Percentiles rank a stretch among this genome's conserved stretches.
Evolutionary conservation across 2,797 vertebrate species (phyloP).

Genomic region (Ambastaia sidthimunki): DNA sequence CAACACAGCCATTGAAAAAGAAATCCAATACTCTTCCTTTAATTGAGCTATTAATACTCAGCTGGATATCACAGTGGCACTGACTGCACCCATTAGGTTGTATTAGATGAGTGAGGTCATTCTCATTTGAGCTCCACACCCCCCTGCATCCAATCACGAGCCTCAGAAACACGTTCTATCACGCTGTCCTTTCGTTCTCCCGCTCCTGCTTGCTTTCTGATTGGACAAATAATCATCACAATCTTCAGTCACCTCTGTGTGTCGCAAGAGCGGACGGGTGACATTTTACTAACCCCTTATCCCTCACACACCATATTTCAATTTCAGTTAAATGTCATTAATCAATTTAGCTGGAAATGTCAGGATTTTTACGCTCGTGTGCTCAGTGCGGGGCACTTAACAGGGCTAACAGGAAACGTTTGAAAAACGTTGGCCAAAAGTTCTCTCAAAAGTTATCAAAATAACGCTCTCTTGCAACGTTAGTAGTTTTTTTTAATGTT

Average conservation of each 20-base stretch:
- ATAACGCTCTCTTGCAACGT: no score
- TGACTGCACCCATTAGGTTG: conserved; percentile 40
- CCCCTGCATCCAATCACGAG: conserved; percentile 16
- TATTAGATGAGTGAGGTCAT: conserved; percentile 39
- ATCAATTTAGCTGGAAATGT: conserved; percentile 56
- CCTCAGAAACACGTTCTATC: neutral
- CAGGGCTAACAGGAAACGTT: neutral
- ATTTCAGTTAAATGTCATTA: conserved; percentile 59
- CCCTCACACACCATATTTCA: conserved; percentile 46
- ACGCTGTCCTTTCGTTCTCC: conserved; percentile 4
- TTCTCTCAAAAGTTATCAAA: no score
- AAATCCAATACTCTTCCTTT: conserved; percentile 49
- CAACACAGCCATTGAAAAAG: conserved; percentile 33
- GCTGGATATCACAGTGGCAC: conserved; percentile 35
- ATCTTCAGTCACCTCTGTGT: neutral
- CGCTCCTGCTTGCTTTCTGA: neutral
- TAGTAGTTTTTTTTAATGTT: no score
- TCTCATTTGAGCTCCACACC: conserved; percentile 31
- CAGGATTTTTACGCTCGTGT: conserved; percentile 32
- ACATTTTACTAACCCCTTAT: conserved; percentile 47
- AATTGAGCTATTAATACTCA: conserved; percentile 53
- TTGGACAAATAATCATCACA: neutral
- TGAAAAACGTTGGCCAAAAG: no score
- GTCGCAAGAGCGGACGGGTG: conserved; percentile 31
- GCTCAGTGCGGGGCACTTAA: conserved; percentile 2